Evolutionary conservation across 2,888 invertebrate species (phyloP), one percentile per base, ranked within the genome.

Genomic region (Oscheius sp.): DNA sequence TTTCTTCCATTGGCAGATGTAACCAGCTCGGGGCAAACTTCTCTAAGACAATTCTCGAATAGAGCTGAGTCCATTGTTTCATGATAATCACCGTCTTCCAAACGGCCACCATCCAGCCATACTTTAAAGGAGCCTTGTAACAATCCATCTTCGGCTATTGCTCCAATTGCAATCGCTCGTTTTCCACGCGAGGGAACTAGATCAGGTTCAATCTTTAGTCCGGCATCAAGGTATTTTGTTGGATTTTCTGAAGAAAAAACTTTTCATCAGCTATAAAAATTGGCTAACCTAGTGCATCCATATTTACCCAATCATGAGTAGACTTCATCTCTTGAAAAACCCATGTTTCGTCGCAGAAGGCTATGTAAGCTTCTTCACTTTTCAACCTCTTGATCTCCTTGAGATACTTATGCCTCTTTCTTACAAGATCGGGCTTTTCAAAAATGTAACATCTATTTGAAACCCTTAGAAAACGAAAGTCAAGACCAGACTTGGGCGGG

Each of bases 71-170:
- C 55, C 69, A 69, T 69, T 20, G 39, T 27, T 6, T 33, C 20
- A 20, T 69, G 69, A 27, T 69, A 69, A 17, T 69, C 69, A 17
- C 46, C 52, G 17, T 48, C 61, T 6, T 33, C 50, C 17, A 58
- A 20, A 5, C 23, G 37, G 6, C 58, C 58, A 1, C 67, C n/a
- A 23, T 58, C 58, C 12, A 55, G 25, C 5, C 33, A 20, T 1
- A 55, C 55, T 55, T 55, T 4, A 15, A 27, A 55, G 3, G 55
- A 10, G 6, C 3, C 3, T n/a, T 23, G 23, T 4, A 57, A 6
- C 15, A 57, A 20, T 5, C 61, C 61, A 15, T 46, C 4, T 39
- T 61, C 61, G 8, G 20, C 4, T n/a, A 61, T 61, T 3, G 42
- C 42, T 5, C 61, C 61, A 61, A 61, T 61, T 5, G 42, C 61